Conservation (phyloP, 2,797 vertebrate genomes). For the Pogoniulus pusillus region DNA sequence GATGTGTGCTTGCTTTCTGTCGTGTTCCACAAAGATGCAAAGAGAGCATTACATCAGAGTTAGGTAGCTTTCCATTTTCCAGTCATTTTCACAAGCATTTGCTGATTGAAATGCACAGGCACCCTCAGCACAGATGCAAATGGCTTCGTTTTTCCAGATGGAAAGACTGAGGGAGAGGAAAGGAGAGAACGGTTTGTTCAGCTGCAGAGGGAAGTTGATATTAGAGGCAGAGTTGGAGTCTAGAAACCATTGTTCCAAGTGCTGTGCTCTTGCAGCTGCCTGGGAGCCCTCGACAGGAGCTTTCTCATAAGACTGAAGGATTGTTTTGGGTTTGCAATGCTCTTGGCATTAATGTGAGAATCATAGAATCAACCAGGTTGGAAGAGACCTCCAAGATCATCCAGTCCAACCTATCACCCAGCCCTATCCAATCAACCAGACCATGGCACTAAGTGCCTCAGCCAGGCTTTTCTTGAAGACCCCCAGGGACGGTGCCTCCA, state of each 20-base stretch:
- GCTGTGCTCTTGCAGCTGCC: neutral
- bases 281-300: neutral
- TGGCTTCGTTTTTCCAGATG: slow-evolving; percentile 41
- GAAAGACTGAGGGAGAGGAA: slow-evolving; percentile 36
- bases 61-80: neutral
- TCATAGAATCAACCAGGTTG: too few species aligned
- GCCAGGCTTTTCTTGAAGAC: too few species aligned
- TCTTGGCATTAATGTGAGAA: too few species aligned
- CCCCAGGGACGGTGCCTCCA: too few species aligned
- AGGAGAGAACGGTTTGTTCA: slow-evolving; percentile 12
- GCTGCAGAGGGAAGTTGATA: slow-evolving; percentile 28
- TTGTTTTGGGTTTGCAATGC: too few species aligned
- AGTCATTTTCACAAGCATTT: neutral
- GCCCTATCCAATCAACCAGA: too few species aligned
- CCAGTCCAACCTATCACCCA: too few species aligned
- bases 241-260: neutral
- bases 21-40: neutral
- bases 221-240: neutral
- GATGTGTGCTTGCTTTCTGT: neutral
- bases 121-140: slow-evolving; percentile 10
- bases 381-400: too few species aligned
- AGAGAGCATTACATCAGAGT: neutral
- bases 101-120: slow-evolving; percentile 3
- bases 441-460: too few species aligned
- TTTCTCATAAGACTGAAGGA: too few species aligned